Conservation (phyloP, 2,888 invertebrate genomes). For the Eudasyphora cyanicolor region DNA sequence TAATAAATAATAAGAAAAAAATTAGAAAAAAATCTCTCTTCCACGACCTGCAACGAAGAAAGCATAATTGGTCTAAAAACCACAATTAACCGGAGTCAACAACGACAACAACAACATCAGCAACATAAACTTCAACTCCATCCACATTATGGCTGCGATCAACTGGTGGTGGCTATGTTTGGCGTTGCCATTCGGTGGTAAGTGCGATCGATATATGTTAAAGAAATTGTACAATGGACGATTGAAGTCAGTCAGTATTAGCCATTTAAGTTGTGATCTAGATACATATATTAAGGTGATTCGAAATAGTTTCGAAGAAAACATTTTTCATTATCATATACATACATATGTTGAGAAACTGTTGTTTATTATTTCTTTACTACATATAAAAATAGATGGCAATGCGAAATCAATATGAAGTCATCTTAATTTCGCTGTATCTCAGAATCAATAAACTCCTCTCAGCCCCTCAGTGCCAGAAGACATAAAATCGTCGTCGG, state of each 20-base stretch:
- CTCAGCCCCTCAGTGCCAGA: no score
- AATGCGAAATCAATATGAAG: no score
- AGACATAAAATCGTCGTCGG: no score
- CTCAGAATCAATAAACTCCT: no score
- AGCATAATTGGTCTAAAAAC: constrained; percentile 38
- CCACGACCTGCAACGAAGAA: background rate
- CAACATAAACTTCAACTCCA: constrained; percentile 21
- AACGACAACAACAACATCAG: background rate
- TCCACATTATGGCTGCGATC: constrained; percentile 60
- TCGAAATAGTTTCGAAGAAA: no score
- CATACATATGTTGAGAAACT: no score
- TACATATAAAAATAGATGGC: no score
- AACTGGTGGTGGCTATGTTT: constrained; percentile 62
- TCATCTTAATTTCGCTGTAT: no score
- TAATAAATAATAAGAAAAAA: constrained; percentile 44
- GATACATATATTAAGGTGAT: no score
- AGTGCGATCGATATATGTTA: constrained; percentile 50
- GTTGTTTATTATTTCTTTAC: no score
- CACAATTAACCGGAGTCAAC: constrained; percentile 34
- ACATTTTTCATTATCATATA: no score
- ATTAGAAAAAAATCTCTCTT: constrained; percentile 14
- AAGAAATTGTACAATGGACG: constrained; percentile 42
- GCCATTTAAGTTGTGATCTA: no score
- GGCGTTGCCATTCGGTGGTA: constrained; percentile 67
- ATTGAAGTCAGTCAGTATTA: background rate